These are phyloP conservation scores for Epiblema foenella DNA, from an alignment of 2,888 invertebrate genomes.

Conservation along the genomic window DNA sequence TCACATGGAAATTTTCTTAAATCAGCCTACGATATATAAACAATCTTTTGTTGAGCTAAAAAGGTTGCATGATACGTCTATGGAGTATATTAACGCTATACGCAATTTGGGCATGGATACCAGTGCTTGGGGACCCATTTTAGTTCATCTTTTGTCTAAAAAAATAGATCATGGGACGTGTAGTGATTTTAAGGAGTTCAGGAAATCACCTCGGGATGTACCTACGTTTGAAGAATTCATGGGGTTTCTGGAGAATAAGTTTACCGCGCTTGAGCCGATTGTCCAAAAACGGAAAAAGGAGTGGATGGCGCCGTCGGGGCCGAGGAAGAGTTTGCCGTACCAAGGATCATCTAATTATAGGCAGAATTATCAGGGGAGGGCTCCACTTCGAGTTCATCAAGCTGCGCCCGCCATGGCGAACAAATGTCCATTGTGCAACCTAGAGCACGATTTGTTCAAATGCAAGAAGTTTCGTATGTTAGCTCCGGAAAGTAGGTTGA, in stretches of 20 bases:
- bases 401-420: neutral
- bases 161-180: constrained; percentile 40
- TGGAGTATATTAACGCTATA: neutral
- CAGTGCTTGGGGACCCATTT: neutral
- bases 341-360: neutral
- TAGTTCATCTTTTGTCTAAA: neutral
- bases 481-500: neutral
- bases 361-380: neutral
- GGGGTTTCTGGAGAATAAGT: constrained; percentile 41
- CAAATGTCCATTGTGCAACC: constrained; percentile 4
- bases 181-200: constrained; percentile 41
- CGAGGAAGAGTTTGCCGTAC: neutral
- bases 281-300: constrained; percentile 3
- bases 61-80: neutral
- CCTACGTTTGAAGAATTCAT: constrained; percentile 43
- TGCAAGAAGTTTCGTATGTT: neutral
- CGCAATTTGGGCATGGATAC: neutral
- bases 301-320: neutral
- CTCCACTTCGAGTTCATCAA: neutral
- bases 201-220: constrained; percentile 43
- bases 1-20: neutral
- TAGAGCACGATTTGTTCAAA: constrained; percentile 11
- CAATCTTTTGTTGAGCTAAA: neutral
- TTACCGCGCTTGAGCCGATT: constrained; percentile 41
- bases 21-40: neutral